These are phyloP conservation scores for Pogoniulus pusillus DNA, from an alignment of 2,797 vertebrate genomes.

Conservation along the genomic window DNA sequence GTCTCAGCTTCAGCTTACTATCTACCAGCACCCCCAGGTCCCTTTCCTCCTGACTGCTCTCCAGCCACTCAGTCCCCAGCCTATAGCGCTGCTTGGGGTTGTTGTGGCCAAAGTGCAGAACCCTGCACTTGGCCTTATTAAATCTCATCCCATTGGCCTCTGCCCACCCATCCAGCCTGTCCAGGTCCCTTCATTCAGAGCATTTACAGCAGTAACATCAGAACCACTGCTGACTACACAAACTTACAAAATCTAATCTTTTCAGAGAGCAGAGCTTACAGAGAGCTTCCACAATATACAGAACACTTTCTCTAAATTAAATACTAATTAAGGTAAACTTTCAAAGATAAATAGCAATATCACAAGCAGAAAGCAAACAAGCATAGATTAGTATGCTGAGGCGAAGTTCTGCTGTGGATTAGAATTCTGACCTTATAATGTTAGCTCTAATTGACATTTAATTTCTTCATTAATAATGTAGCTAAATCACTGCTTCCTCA, in stretches of 20 bases:
- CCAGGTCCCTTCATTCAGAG: too few species aligned
- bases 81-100: too few species aligned
- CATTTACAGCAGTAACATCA: not conserved
- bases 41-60: too few species aligned
- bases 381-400: slow-evolving; percentile 15
- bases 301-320: not conserved
- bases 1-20: too few species aligned
- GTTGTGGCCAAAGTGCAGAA: too few species aligned
- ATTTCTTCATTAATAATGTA: slow-evolving; percentile 26
- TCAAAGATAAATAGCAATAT: slow-evolving; percentile 27
- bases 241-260: not conserved
- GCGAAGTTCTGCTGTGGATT: slow-evolving; percentile 18
- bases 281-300: not conserved
- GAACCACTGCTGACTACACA: not conserved
- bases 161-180: too few species aligned
- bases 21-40: too few species aligned
- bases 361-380: slow-evolving; percentile 28
- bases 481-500: slow-evolving; percentile 13
- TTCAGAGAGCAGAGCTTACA: not conserved
- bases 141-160: too few species aligned
- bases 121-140: too few species aligned
- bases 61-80: too few species aligned
- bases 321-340: not conserved
- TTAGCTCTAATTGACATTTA: slow-evolving; percentile 57
- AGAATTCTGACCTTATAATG: slow-evolving; percentile 4